Conservation (phyloP, 2,797 vertebrate genomes). For the Rousettus madagascariensis region DNA sequence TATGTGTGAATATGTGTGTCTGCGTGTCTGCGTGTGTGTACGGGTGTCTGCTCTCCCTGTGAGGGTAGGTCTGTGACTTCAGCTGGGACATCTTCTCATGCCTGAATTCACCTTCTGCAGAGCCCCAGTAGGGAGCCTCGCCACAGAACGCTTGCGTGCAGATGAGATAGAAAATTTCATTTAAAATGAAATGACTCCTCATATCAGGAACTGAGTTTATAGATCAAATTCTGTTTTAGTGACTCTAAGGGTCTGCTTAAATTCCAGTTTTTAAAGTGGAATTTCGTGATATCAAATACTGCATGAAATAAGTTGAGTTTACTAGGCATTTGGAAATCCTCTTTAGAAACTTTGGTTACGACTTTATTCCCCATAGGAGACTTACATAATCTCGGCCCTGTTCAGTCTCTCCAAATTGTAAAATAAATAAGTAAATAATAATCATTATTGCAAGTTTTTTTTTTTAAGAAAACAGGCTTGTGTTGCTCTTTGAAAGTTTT, state of each 20-base stretch:
- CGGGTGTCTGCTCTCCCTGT: neutral
- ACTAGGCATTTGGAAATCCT: neutral
- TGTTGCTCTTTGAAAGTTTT: neutral
- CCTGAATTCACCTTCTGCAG: neutral
- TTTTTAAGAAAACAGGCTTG: neutral
- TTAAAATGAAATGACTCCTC: slow-evolving; percentile 3
- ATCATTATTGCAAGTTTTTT: neutral
- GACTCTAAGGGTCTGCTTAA: neutral
- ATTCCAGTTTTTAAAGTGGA: neutral
- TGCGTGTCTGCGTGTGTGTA: neutral
- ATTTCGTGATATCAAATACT: neutral
- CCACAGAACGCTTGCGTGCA: neutral
- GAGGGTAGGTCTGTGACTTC: neutral
- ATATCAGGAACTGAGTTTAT: neutral
- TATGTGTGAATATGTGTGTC: neutral
- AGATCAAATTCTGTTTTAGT: neutral
- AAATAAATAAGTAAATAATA: neutral
- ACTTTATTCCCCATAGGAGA: neutral
- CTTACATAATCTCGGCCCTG: neutral
- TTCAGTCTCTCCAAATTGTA: neutral
- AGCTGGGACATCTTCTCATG: neutral
- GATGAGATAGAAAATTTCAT: neutral
- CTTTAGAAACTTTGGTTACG: slow-evolving; percentile 2
- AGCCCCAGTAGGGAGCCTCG: neutral
- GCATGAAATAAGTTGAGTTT: neutral